Evolutionary conservation across 2,797 vertebrate genomes (phyloP).

Genomic region (Cuniculus paca): DNA sequence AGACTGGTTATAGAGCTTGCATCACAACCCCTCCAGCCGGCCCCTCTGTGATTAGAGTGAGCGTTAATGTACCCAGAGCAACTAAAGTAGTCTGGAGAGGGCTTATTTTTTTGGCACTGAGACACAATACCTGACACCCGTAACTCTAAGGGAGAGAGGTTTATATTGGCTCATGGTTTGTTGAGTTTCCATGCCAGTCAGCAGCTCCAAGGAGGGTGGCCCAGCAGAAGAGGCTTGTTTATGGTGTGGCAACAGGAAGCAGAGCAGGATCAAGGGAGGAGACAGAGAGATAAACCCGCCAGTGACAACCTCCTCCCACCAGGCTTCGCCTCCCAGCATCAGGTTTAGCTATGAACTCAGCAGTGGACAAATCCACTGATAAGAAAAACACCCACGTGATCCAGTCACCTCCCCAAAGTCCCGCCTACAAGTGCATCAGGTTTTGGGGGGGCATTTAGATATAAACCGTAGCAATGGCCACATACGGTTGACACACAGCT

Average conservation of each 20-base stretch:
- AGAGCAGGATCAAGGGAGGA: background rate
- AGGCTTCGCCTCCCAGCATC: background rate
- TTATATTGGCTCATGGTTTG: background rate
- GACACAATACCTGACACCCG: background rate
- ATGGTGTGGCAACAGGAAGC: background rate
- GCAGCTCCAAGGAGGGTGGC: background rate
- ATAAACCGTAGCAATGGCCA: background rate
- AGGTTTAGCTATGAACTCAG: background rate
- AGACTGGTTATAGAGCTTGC: background rate
- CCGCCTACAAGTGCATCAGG: background rate
- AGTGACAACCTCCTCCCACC: background rate
- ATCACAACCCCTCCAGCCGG: background rate
- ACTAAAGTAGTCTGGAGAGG: background rate
- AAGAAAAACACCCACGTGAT: background rate
- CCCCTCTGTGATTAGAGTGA: background rate
- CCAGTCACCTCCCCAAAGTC: background rate
- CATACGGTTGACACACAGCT: rapidly evolving
- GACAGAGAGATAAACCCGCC: background rate
- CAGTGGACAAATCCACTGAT: background rate
- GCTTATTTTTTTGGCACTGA: background rate
- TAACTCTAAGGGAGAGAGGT: background rate
- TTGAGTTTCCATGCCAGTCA: background rate
- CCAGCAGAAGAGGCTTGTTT: background rate
- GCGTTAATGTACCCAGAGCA: background rate
- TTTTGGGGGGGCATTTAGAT: background rate